These are phyloP conservation scores for Platichthys stellatus DNA, from an alignment of 2,113 vertebrate species.

Conservation along the genomic window DNA sequence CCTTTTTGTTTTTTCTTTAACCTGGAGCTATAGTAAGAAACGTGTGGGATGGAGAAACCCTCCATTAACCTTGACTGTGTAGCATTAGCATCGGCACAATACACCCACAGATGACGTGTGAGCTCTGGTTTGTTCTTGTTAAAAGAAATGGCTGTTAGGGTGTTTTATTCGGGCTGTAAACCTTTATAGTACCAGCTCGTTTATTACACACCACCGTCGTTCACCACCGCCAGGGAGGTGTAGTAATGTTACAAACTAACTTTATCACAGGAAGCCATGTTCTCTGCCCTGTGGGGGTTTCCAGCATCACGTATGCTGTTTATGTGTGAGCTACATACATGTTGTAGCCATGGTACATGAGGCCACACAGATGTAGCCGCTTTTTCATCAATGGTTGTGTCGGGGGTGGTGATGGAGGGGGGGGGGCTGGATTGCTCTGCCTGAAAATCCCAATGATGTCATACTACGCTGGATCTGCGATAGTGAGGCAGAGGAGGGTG, in stretches of 20 bases:
- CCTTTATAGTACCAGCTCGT: not conserved
- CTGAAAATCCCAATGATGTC: conserved; percentile 80
- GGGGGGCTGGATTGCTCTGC: conserved; percentile 55
- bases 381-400: conserved; percentile 79
- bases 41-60: conserved; percentile 18
- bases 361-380: conserved; percentile 59
- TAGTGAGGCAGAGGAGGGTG: conserved; percentile 21
- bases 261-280: conserved; percentile 27
- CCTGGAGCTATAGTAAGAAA: conserved; percentile 1
- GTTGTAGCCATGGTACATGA: conserved; percentile 21
- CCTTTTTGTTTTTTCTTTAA: not conserved
- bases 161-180: not conserved
- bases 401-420: conserved; percentile 15
- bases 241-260: conserved; percentile 56
- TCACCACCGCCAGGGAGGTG: not conserved
- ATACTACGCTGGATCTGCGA: conserved; percentile 74
- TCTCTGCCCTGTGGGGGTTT: not conserved
- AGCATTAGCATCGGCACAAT: conserved; percentile 21
- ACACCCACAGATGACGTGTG: conserved; percentile 29
- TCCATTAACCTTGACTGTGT: conserved; percentile 18
- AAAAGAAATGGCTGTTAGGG: not conserved
- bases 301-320: not conserved
- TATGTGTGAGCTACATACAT: conserved; percentile 15
- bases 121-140: not conserved
- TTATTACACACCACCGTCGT: not conserved